Conservation (phyloP, 2,113 vertebrate species). For the Xenotilapia leptura region DNA sequence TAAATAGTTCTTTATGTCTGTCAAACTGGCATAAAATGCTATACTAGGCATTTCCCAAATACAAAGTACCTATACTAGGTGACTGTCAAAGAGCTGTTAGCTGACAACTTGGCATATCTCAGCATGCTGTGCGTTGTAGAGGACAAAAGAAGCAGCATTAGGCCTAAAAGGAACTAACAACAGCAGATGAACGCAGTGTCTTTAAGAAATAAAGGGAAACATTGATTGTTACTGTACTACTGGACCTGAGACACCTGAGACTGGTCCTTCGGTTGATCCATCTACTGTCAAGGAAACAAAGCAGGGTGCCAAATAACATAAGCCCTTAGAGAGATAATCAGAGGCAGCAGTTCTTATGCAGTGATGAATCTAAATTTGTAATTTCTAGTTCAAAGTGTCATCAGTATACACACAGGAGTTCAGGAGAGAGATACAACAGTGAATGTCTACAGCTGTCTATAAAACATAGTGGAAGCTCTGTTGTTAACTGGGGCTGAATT, state of each 20-base stretch:
- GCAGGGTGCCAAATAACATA: not conserved
- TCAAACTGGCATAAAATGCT: not conserved
- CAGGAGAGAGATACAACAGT: not conserved
- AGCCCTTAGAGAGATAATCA: not conserved
- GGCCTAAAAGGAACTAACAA: not conserved
- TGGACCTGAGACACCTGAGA: not conserved
- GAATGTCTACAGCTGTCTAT: not conserved
- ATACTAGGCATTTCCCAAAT: not conserved
- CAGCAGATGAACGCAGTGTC: not conserved
- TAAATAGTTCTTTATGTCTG: not conserved
- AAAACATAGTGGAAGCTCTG: not conserved
- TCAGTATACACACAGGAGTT: not conserved
- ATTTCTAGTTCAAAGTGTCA: not conserved
- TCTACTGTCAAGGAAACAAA: not conserved
- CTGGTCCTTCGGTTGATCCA: not conserved
- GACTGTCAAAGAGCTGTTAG: not conserved
- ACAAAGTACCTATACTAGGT: not conserved
- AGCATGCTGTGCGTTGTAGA: not conserved
- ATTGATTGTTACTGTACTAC: not conserved
- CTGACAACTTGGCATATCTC: not conserved
- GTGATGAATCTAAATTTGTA: not conserved
- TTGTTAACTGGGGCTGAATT: not conserved
- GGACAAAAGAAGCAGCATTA: not conserved
- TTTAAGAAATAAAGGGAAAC: not conserved
- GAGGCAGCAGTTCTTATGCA: not conserved